Evolutionary conservation across 1,140 invertebrate genomes (phyloP), one percentile per base, ranked within the genome.

Genomic region (Euura saliciscinereae): DNA sequence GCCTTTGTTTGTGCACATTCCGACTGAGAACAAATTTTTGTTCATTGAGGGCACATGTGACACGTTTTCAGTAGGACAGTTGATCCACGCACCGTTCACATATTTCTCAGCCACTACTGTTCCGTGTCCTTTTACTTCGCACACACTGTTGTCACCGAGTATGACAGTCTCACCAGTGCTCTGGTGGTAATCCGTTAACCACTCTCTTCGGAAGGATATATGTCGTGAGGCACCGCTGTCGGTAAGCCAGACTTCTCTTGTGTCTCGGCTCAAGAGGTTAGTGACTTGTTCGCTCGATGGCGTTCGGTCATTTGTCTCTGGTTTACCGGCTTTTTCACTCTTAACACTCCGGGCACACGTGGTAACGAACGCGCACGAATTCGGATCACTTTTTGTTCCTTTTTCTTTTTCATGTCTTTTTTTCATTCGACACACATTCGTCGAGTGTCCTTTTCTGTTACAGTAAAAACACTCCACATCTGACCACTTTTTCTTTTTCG

Each of bases 21-120:
- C 77, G 6, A 79, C 73, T 69, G 81, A 81, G 65, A 80, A 77
- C 45, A 81, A 65, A 67, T 80, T 78, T 42, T 74, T 76, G 6
- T 44, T 68, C 1, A 78, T 28, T 43, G 64, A 69, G 7, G 78
- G 74, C 6, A 82, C 78, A 45, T 76, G 74, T 4, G 78, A 45
- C 2, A 82, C 76, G 43, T 80, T 75, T 11, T 76, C 69, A 0
- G 78, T n/a, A 10, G 64, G n/a, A n/a, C n/a, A n/a, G n/a, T 1
- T 43, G 0, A 42, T 0, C 78, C 78, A 80, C 44, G 69, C 4
- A 2, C 46, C 68, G 6, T 76, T 42, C 2, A 78, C 66, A 1
- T 72, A 28, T 43, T 45, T 77, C 43, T 77, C 65, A 2, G 77
- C 69, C 1, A 7, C 0, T 8, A 80, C 65, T 0, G 71, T 73